Percentiles rank a stretch among this genome's conserved stretches.
phyloP scores from a whole-genome alignment of 2,113 vertebrate genomes.

The Ctenomys sociabilis region DNA sequence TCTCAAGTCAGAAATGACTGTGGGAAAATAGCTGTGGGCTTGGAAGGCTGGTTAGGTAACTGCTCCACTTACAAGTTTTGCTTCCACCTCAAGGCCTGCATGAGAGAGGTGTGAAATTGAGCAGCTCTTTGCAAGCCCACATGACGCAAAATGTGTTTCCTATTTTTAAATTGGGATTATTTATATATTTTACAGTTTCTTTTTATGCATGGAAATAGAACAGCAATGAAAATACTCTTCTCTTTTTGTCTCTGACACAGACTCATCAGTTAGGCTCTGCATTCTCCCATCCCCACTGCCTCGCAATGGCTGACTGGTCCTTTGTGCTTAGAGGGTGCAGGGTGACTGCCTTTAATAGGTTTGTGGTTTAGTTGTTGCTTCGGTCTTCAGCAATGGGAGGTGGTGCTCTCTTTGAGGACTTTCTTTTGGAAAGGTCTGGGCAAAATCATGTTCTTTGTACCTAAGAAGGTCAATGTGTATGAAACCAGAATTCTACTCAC shows the following conservation, averaged over 20 bases:
- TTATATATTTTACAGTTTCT: slow-evolving; percentile 77
- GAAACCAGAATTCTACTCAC: background rate
- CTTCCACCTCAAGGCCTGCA: slow-evolving; percentile 68
- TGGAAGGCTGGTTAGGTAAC: slow-evolving; percentile 69
- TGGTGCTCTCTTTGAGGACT: background rate
- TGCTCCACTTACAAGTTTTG: slow-evolving; percentile 69
- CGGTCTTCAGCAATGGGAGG: background rate
- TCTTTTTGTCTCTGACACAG: slow-evolving; percentile 22
- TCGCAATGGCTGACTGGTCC: fast-evolving
- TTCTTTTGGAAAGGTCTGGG: background rate
- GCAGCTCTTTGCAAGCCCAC: slow-evolving; percentile 69
- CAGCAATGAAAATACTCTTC: slow-evolving; percentile 45
- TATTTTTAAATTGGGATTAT: slow-evolving; percentile 77
- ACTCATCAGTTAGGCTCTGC: background rate
- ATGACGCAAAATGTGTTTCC: slow-evolving; percentile 70
- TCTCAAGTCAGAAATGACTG: background rate
- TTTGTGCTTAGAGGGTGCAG: fast-evolving
- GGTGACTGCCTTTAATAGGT: background rate
- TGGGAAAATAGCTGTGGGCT: background rate
- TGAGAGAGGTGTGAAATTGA: slow-evolving; percentile 72
- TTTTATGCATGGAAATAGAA: slow-evolving; percentile 76
- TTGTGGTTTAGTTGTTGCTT: background rate
- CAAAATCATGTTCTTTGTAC: background rate
- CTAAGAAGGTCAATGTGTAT: background rate
- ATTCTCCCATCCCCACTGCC: background rate